Percentiles rank a stretch among this genome's conserved stretches.
These are phyloP conservation scores for Musca domestica DNA, from an alignment of 1,140 invertebrate species.

Conservation along the genomic window DNA sequence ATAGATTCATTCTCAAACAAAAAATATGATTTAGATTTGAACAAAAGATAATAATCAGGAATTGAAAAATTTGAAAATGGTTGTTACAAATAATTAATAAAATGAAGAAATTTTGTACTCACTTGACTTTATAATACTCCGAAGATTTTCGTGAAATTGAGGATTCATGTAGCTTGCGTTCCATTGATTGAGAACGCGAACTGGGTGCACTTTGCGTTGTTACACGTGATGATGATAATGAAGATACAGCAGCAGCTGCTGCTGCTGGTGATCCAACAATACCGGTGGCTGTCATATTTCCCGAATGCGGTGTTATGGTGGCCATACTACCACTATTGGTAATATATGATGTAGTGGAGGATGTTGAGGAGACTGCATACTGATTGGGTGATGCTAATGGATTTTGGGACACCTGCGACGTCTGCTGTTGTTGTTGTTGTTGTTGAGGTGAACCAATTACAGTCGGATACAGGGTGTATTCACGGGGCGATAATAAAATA, in stretches of 20 bases:
- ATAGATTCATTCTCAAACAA: too few species aligned
- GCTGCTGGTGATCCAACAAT: conserved; percentile 29
- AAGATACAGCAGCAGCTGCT: conserved; percentile 39
- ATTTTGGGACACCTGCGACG: background rate
- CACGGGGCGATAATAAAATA: conserved; percentile 29
- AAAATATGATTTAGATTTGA: too few species aligned
- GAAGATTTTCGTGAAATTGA: conserved; percentile 23
- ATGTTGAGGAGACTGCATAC: conserved; percentile 19
- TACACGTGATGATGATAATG: conserved; percentile 33
- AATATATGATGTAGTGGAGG: conserved; percentile 26
- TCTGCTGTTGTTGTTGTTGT: conserved; percentile 29
- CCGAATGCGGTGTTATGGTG: conserved; percentile 32
- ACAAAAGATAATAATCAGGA: too few species aligned
- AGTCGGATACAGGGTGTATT: conserved; percentile 26
- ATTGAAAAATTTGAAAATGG: too few species aligned
- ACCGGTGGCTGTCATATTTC: background rate
- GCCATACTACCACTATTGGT: conserved; percentile 28
- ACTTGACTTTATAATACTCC: conserved; percentile 27
- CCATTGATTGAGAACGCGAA: conserved; percentile 43
- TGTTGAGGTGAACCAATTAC: background rate
- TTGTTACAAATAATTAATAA: too few species aligned
- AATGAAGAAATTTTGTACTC: background rate
- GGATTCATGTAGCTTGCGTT: conserved; percentile 38
- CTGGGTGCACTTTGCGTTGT: conserved; percentile 44
- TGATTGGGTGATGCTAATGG: conserved; percentile 32